Base-by-base conservation (phyloP, 35 echinoderm and acorn worm species). In the Hemicentrotus pulcherrimus region DNA sequence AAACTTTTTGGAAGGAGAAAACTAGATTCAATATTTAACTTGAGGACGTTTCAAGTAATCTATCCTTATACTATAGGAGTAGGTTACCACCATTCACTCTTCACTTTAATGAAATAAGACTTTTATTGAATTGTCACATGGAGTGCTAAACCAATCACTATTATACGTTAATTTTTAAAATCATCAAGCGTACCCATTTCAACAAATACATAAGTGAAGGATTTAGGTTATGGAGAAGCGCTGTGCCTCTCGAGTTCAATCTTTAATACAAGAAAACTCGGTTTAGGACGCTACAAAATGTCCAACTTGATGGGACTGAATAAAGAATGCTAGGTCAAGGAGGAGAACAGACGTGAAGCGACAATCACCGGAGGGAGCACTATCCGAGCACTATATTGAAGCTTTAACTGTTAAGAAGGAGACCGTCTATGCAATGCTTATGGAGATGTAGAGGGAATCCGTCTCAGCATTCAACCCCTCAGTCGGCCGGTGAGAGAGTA, bases 401-500 rank as follows among this genome's bases (percentile, higher is more conserved):
- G 48, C 48, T 50, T 12, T n/a, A n/a, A n/a, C n/a, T n/a, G n/a
- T n/a, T 7, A 50, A 50, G 48, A 78, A n/a, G 65, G 65, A 78
- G 65, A 78, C 65, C 7, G 52, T 78, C 65, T 78, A 22, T 28
- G 22, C 65, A 22, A n/a, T 78, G 65, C 19, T 78, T 78, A 78
- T 78, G 65, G 65, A 78, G 65, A 78, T 78, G 65, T 78, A 78
- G 65, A 78, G 65, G 65, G 65, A 22, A 78, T 22, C 19, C 65
- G 65, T 28, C 65, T 47, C 88, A 33, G 30, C 32, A 90, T 47
- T 32, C 88, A 33, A 22, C 32, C 88, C 88, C 88, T 47, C 32
- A 22, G 46, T 47, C 14, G 32, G 15, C 91, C 91, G 91, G 91
- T 58, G 91, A 93, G 91, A 46, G 91, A 93, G 91, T 48, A 90